Base-by-base conservation (phyloP, 2,888 invertebrate species). In the Patella caerulea region DNA sequence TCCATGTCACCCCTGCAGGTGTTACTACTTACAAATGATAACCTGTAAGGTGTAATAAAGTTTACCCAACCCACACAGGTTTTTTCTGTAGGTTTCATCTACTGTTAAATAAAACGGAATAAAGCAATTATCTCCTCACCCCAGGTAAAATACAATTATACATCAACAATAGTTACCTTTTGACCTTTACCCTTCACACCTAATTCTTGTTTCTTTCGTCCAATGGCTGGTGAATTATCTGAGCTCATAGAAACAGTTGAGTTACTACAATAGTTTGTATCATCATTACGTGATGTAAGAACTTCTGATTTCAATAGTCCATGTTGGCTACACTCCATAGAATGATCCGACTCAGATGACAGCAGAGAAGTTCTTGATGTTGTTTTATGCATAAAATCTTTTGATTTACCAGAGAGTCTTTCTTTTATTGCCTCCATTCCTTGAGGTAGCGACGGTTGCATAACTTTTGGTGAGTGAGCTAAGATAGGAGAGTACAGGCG, bases 281-380 rank as follows among this genome's bases (percentile, higher is more conserved):
- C 87, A 75, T 85, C 87, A 69, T 80, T 80, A 54, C 84, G 81
- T 9, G 81, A 84, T 19, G 84, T 82, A 1, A 78, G 79, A 29
- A 81, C 70, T 17, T 86, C 84, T 24, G 79, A 72, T 24, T 75
- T 79, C 53, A 80, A 71, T 29, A 77, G 76, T 29, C 77, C 72
- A 71, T 82, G 82, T n/a, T 84, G 81, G 19, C 83, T 78, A 78
- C 85, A 87, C 54, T 87, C 87, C 81, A 86, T 84, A 0, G 87
- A 87, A 65, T 85, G 86, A 72, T 89, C 89, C 0, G 89, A 89
- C 73, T 86, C 88, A 1, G 87, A 86, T 1, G 89, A 89, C 73
- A 89, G 79, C 34, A 87, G 81, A 2, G 89, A 89, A 14, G 87
- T 86, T 74, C 84, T 84, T 15, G 88, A 88, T 14, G 86, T 83